Evolutionary conservation across 2,888 invertebrate genomes (phyloP).

Genomic region (Malthinus flaveolus): DNA sequence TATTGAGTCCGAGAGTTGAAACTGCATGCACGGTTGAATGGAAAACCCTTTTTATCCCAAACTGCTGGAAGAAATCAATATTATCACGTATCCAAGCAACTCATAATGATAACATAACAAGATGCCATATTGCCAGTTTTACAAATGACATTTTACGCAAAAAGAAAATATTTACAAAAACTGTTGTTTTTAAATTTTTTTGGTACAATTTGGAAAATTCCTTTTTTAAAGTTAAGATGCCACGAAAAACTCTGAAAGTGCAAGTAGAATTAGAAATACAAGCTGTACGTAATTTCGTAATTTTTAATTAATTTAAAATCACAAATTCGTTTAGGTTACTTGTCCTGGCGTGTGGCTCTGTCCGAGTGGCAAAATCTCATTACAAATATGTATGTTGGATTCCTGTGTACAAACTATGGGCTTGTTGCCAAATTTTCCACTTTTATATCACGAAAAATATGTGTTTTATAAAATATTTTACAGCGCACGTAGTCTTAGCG

Average conservation of each 20-base stretch:
- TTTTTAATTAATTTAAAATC: not conserved
- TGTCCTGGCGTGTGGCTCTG: conserved; percentile 89
- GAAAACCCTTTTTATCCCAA: too few species aligned
- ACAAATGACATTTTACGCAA: not conserved
- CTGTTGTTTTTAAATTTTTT: conserved; percentile 51
- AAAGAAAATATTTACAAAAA: not conserved
- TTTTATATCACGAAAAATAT: conserved; percentile 72
- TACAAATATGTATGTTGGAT: conserved; percentile 70
- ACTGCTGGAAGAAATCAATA: too few species aligned
- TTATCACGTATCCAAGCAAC: too few species aligned
- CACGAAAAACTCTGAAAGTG: conserved; percentile 60
- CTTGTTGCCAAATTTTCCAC: conserved; percentile 70
- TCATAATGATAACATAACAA: too few species aligned
- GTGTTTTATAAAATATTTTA: conserved; percentile 65
- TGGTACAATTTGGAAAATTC: conserved; percentile 44
- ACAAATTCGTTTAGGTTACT: conserved; percentile 60
- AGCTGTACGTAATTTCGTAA: conserved; percentile 52
- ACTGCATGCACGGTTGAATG: too few species aligned
- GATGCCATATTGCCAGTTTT: not conserved
- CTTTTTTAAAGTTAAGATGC: conserved; percentile 31
- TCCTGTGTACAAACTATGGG: conserved; percentile 70
- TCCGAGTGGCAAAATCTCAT: conserved; percentile 74
- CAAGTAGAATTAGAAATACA: conserved; percentile 63
- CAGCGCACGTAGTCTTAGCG: conserved; percentile 52
- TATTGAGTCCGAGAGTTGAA: too few species aligned